phyloP scores from a whole-genome alignment of 2,113 vertebrate species.

The Ophiodon elongatus region DNA sequence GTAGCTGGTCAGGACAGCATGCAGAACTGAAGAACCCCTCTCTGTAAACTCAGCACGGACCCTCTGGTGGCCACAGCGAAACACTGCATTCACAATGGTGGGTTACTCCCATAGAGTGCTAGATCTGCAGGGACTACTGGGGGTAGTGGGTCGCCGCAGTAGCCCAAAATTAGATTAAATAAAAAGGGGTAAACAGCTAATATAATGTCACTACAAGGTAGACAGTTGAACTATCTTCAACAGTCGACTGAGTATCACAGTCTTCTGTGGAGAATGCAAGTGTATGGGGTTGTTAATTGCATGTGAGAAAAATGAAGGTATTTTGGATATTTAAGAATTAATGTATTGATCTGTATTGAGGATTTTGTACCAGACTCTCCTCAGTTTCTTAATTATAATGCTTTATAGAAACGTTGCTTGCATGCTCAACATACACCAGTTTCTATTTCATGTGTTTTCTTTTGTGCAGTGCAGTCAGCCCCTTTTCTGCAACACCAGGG shows the following conservation, averaged over 20 bases:
- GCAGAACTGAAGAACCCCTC: constrained; percentile 26
- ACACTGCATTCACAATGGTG: constrained; percentile 24
- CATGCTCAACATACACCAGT: constrained; percentile 30
- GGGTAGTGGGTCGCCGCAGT: not conserved
- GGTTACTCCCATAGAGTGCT: not conserved
- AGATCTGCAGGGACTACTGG: not conserved
- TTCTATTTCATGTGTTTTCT: not conserved
- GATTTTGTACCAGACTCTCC: not conserved
- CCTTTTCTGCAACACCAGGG: constrained; percentile 16
- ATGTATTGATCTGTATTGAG: not conserved
- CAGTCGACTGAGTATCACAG: too few species aligned
- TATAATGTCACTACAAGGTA: not conserved
- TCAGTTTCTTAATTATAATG: not conserved
- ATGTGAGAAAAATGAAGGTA: not conserved
- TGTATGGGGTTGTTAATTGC: too few species aligned
- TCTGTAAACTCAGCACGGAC: constrained; percentile 21
- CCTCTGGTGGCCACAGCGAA: constrained; percentile 65
- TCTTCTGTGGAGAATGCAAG: not conserved
- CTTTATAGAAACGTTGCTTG: not conserved
- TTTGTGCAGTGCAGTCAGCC: constrained; percentile 58
- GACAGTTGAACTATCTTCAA: not conserved
- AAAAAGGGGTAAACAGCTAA: not conserved
- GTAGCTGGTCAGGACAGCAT: constrained; percentile 14
- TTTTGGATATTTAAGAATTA: not conserved
- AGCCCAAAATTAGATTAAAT: not conserved